Evolutionary conservation across 1,140 invertebrate species (phyloP).

Genomic region (Achatina immaculata): DNA sequence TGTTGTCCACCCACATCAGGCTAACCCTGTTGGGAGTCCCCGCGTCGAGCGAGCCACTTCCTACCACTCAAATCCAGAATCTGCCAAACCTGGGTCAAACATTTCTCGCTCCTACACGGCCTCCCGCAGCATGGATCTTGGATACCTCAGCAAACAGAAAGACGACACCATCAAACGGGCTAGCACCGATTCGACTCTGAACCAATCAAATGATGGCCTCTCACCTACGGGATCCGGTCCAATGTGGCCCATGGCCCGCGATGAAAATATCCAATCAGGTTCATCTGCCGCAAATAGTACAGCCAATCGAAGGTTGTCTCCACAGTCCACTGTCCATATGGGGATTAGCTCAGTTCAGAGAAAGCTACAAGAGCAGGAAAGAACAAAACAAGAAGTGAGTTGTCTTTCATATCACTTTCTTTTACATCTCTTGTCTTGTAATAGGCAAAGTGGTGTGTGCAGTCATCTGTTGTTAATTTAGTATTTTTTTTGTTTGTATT

Average conservation of each 20-base stretch:
- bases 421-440: not conserved
- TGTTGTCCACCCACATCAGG: constrained; percentile 46
- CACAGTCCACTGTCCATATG: constrained; percentile 63
- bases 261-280: constrained; percentile 43
- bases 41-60: constrained; percentile 41
- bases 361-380: constrained; percentile 65
- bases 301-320: constrained; percentile 53
- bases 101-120: constrained; percentile 22
- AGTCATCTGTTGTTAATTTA: too few species aligned
- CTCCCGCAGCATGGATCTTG: constrained; percentile 63
- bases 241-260: constrained; percentile 33
- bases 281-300: not conserved
- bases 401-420: not conserved
- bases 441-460: too few species aligned
- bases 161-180: constrained; percentile 50
- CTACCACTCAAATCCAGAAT: constrained; percentile 18
- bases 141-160: constrained; percentile 37
- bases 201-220: not conserved
- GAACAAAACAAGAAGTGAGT: constrained; percentile 65
- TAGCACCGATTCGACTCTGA: constrained; percentile 58
- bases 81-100: constrained; percentile 2
- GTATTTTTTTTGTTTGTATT: too few species aligned
- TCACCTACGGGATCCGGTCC: constrained; percentile 21
- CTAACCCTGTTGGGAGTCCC: constrained; percentile 45
- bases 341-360: constrained; percentile 65